Evolutionary conservation across 2,113 vertebrate species (phyloP).

Genomic region (Oceanites oceanicus): DNA sequence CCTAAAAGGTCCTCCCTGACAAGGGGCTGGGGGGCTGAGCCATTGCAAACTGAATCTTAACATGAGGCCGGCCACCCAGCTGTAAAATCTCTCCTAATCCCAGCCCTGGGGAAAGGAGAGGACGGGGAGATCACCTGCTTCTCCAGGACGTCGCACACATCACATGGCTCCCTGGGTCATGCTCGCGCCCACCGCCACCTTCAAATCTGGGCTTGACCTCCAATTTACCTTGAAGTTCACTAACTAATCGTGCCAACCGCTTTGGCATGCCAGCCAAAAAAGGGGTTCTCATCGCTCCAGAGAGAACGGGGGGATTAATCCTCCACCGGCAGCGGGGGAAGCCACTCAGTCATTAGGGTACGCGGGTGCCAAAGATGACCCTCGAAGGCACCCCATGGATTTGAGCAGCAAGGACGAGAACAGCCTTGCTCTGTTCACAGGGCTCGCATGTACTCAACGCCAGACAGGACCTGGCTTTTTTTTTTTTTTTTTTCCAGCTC

Average conservation of each 20-base stretch:
- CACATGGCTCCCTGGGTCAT: constrained; percentile 36
- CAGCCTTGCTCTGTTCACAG: not conserved
- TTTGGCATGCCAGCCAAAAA: not conserved
- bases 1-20: not conserved
- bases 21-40: not conserved
- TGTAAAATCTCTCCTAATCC: constrained; percentile 63
- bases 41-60: not conserved
- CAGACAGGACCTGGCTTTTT: not conserved
- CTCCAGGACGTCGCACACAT: not conserved
- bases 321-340: fast-evolving
- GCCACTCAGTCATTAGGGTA: not conserved
- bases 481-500: not conserved
- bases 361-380: fast-evolving
- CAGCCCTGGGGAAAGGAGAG: constrained; percentile 11
- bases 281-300: not conserved
- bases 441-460: not conserved
- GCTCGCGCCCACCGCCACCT: not conserved
- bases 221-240: constrained; percentile 31
- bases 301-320: not conserved
- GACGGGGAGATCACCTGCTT: constrained; percentile 25
- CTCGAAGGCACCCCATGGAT: not conserved
- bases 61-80: not conserved
- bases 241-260: not conserved
- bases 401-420: not conserved
- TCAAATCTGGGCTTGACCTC: constrained; percentile 64